Evolutionary conservation across 2,888 invertebrate genomes (phyloP).

Genomic region (Argynnis bischoffii): DNA sequence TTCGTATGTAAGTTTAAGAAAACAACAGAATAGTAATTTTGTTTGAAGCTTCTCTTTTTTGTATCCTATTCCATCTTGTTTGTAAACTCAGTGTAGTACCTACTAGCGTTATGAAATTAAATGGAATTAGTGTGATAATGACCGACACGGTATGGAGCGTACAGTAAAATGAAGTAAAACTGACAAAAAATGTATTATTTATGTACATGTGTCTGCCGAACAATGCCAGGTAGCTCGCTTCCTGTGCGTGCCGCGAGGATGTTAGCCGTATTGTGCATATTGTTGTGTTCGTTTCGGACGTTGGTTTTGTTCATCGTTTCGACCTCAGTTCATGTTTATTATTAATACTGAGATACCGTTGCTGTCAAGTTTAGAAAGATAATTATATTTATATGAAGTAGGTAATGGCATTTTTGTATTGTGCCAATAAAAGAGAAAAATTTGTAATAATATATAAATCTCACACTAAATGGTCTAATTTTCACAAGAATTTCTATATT

Average conservation of each 20-base stretch:
- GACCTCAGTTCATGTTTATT: constrained; percentile 31
- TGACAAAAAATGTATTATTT: constrained; percentile 29
- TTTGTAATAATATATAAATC: too few species aligned
- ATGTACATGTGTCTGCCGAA: constrained; percentile 41
- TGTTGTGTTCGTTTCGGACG: constrained; percentile 56
- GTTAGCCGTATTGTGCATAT: constrained; percentile 42
- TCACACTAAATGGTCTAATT: too few species aligned
- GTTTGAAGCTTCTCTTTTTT: too few species aligned
- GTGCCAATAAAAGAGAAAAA: too few species aligned
- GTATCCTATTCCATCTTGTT: too few species aligned
- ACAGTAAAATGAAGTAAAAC: constrained; percentile 28
- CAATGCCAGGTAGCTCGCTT: constrained; percentile 57
- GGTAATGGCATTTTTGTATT: too few species aligned
- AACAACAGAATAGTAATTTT: too few species aligned
- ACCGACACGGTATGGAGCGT: constrained; percentile 32
- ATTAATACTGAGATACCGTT: not conserved
- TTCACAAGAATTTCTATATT: too few species aligned
- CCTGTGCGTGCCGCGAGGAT: constrained; percentile 51
- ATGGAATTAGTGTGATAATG: constrained; percentile 29
- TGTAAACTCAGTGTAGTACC: too few species aligned
- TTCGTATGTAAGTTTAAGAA: too few species aligned
- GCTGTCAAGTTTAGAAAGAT: not conserved
- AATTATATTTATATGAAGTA: too few species aligned
- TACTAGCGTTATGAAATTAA: constrained; percentile 24
- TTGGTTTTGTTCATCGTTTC: constrained; percentile 47